A percentile compares a stretch with the other conserved stretches of the same genome.
phyloP scores from a whole-genome alignment of 2,797 vertebrate genomes.

The Numenius phaeopus region DNA sequence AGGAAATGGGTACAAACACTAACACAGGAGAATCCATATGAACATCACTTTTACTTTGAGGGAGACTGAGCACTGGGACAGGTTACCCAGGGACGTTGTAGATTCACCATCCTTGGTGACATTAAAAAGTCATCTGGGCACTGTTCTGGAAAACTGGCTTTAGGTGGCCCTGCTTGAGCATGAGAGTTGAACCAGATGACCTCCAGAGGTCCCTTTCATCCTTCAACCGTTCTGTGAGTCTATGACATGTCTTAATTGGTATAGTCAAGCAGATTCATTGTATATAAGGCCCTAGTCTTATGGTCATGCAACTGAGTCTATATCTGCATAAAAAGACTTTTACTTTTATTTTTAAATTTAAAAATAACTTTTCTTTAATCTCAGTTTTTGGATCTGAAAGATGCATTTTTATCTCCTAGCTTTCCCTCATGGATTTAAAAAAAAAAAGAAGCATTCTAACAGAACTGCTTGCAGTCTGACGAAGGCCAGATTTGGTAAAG shows the following conservation, averaged over 20 bases:
- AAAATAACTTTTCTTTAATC: background rate
- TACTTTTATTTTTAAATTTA: background rate
- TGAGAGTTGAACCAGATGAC: background rate
- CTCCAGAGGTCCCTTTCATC: background rate
- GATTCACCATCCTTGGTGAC: background rate
- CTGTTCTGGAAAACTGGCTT: background rate
- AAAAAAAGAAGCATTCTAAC: background rate
- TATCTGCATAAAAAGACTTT: background rate
- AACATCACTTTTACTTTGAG: background rate
- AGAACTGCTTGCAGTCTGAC: background rate
- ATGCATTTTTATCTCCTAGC: background rate
- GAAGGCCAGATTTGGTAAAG: background rate
- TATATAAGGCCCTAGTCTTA: background rate
- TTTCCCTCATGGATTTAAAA: background rate
- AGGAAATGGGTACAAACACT: rapidly evolving
- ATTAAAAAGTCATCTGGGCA: background rate
- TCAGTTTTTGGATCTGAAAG: background rate
- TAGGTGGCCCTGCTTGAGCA: background rate
- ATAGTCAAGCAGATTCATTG: background rate
- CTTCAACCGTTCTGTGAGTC: background rate
- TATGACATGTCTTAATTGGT: background rate
- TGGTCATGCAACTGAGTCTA: rapidly evolving
- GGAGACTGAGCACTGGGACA: background rate
- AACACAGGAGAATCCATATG: rapidly evolving
- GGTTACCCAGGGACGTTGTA: rapidly evolving